A percentile compares a stretch with the other conserved stretches of the same genome.
Conservation (phyloP, 2,888 invertebrate genomes). For the Metellina segmentata region DNA sequence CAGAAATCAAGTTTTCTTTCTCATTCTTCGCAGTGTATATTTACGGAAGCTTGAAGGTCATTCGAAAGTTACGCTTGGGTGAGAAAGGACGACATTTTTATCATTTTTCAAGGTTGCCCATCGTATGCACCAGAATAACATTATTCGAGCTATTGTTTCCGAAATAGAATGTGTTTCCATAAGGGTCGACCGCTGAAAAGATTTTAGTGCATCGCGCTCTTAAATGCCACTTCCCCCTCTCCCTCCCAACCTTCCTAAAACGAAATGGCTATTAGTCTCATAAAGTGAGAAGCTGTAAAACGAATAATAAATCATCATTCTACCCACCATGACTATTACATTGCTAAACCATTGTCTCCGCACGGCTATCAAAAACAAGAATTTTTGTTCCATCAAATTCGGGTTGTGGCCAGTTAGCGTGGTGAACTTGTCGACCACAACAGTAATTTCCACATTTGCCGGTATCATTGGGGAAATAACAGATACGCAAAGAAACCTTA, state of each 20-base stretch:
- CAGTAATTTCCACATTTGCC: no score
- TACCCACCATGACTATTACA: neutral
- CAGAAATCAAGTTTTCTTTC: neutral
- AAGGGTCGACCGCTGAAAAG: neutral
- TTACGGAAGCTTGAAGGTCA: slow-evolving; percentile 54
- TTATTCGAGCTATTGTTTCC: neutral
- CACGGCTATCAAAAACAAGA: no score
- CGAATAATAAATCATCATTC: neutral
- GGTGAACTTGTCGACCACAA: no score
- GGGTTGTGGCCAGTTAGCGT: no score
- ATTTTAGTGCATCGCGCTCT: neutral
- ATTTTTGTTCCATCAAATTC: no score
- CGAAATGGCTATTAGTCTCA: neutral
- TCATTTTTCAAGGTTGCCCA: slow-evolving; percentile 34
- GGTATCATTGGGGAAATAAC: no score
- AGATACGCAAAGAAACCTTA: no score
- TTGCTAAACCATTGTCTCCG: neutral
- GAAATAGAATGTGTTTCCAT: neutral
- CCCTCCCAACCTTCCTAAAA: neutral
- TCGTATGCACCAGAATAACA: slow-evolving; percentile 23
- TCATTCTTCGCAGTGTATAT: slow-evolving; percentile 26
- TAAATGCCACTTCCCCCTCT: neutral
- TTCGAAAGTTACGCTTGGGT: slow-evolving; percentile 23
- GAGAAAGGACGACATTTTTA: slow-evolving; percentile 36
- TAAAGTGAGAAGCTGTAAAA: neutral